Base-by-base conservation (phyloP, 2,113 vertebrate genomes). In the Malurus cyaneus region DNA sequence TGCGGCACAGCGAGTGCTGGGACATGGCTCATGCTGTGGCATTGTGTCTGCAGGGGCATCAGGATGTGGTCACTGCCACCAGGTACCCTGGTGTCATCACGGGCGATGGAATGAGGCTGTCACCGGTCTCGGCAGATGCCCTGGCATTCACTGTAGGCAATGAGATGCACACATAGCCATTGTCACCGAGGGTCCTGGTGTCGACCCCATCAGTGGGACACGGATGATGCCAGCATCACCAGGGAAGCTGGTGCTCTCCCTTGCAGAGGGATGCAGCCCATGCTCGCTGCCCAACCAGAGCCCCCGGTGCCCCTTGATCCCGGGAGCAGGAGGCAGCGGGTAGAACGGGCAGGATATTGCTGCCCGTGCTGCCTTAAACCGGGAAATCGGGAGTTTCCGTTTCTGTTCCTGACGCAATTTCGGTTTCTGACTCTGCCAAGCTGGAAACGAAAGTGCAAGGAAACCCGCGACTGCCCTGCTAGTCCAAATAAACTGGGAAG, bases 371-470 rank as follows among this genome's bases (percentile, higher is more conserved):
- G 5, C 94, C 90, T 94, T 96, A 95, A 95, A 23, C 20, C 3
- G 21, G 39, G 78, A 80, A 72, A 77, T 5, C 0, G 8, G 2
- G 14, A 88, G 36, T 94, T 92, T 83, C 80, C 6, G 10, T 94
- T 92, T 49, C 62, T 26, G 1, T 16, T 82, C 41, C 29, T 2
- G 1, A 5, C 5, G 1, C 4, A 12, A 11, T 82, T 92, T 91
- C 94, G 41, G 15, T 92, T 91, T 94, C 83, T 15, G 44, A 1
- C 24, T 62, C 14, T 11, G 20, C 9, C 44, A 34, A 24, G 7
- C 67, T 52, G 42, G 79, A 96, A 96, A 89, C 72, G 92, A 95
- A 94, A 96, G 46, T 46, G 28, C 41, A 14, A 14, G 64, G 31
- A 15, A 26, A 0, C 8, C 12, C 20, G 18, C 3, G 29, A 34